phyloP scores from a whole-genome alignment of 2,888 invertebrate species.

The Antheraea assamensis region DNA sequence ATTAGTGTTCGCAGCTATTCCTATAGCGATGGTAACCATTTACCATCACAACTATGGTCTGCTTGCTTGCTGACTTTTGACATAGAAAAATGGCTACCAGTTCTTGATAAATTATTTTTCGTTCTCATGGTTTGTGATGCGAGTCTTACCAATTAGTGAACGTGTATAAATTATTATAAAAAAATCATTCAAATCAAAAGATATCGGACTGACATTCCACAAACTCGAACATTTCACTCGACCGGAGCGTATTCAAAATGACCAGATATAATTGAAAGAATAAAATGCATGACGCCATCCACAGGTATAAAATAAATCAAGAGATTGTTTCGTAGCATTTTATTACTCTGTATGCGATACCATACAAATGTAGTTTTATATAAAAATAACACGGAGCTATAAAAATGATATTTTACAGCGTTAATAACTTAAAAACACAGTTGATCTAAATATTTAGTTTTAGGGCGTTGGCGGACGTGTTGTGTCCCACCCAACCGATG shows the following conservation, averaged over 20 bases:
- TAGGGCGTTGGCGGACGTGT: slow-evolving; percentile 18
- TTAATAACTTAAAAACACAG: slow-evolving; percentile 56
- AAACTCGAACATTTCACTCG: not conserved
- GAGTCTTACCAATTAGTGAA: too few relatives aligned
- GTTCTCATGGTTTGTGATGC: too few relatives aligned
- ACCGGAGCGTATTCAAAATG: not conserved
- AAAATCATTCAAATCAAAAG: not conserved
- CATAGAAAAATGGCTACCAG: too few relatives aligned
- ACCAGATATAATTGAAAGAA: slow-evolving; percentile 3
- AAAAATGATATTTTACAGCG: slow-evolving; percentile 63
- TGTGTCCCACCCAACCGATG: not conserved
- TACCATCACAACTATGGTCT: too few relatives aligned
- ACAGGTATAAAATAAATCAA: slow-evolving; percentile 73
- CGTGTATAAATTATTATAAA: too few relatives aligned
- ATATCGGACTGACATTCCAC: not conserved
- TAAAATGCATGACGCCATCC: slow-evolving; percentile 56
- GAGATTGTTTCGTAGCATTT: slow-evolving; percentile 77
- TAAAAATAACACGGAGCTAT: slow-evolving; percentile 54
- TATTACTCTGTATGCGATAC: slow-evolving; percentile 67
- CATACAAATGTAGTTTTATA: slow-evolving; percentile 63
- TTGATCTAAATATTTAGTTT: slow-evolving; percentile 38
- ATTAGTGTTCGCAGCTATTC: too few relatives aligned
- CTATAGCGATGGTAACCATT: too few relatives aligned
- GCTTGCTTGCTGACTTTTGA: too few relatives aligned
- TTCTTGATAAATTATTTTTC: too few relatives aligned